phyloP scores from a whole-genome alignment of 2,888 invertebrate species.

The Acleris literana region DNA sequence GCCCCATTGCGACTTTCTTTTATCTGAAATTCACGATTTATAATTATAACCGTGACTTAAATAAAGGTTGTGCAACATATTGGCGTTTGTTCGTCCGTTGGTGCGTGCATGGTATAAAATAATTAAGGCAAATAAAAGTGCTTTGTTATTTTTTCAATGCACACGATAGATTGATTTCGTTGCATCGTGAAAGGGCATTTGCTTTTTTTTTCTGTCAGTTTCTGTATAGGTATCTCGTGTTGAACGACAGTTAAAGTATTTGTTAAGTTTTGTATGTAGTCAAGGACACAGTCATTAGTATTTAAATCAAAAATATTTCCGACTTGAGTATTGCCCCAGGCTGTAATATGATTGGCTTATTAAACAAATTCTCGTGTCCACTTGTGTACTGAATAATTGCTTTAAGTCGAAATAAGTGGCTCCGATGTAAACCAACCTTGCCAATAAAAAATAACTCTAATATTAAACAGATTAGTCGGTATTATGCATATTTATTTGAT shows the following conservation, averaged over 20 bases:
- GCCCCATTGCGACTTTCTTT: slow-evolving; percentile 38
- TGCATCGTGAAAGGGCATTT: neutral
- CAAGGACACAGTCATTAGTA: slow-evolving; percentile 5
- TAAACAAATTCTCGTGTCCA: slow-evolving; percentile 3
- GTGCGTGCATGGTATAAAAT: slow-evolving; percentile 20
- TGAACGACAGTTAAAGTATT: neutral
- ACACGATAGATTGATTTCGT: slow-evolving; percentile 19
- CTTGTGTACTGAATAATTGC: too few species aligned
- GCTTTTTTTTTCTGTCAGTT: neutral
- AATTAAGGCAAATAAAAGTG: slow-evolving; percentile 25
- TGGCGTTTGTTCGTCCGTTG: slow-evolving; percentile 13
- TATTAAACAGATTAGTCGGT: too few species aligned
- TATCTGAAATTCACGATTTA: slow-evolving; percentile 52
- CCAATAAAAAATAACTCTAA: too few species aligned
- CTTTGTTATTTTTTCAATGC: slow-evolving; percentile 20
- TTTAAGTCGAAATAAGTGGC: too few species aligned
- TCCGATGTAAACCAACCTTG: too few species aligned
- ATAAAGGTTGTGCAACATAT: slow-evolving; percentile 51
- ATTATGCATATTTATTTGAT: too few species aligned
- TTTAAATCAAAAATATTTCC: slow-evolving; percentile 11
- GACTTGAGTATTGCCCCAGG: slow-evolving; percentile 6
- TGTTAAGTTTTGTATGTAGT: neutral
- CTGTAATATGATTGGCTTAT: slow-evolving; percentile 17
- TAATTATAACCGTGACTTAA: slow-evolving; percentile 47
- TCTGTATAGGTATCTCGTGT: neutral